Evolutionary conservation across 2,888 invertebrate species (phyloP), one percentile per base, ranked within the genome.

Genomic region (Acanthosepion lycidas): DNA sequence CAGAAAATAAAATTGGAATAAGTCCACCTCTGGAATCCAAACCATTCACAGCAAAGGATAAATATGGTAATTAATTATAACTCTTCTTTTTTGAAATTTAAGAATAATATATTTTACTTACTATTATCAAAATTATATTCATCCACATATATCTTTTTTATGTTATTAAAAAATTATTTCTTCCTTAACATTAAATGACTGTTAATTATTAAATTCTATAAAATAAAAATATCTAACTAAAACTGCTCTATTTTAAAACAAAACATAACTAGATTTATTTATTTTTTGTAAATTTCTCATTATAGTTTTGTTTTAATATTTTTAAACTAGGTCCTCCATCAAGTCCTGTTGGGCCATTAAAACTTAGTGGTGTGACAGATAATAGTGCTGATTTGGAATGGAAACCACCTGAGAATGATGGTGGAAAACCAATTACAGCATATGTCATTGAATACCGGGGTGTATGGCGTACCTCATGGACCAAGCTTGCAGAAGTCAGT

Each of bases 1-100:
- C 99, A 1, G 98, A 98, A 95, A 99, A 99, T 98, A 98, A 98
- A 96, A 98, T 98, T 97, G 99, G 99, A 51, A 95, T 95, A 26
- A 96, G 96, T 94, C 95, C 94, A 42, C 96, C 96, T n/a, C 91
- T 96, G 94, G 96, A 96, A 93, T 95, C 64, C 42, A 96, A 96
- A 95, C 96, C 96, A 94, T 95, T 97, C 42, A 95, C 95, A 8
- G 98, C 99, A 95, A 98, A 98, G 97, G 98, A 98, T 96, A 98
- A 98, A 96, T 98, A 98, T 96, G 98, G 98, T 98, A 97, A 97
- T 97, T 97, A 91, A 94, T 78, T 28, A 59, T 59, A 59, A 59
- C 59, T 23, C 0, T 6, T 64, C 28, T 78, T n/a, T n/a, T 78
- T 78, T 78, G 9, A n/a, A 9, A 3, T n/a, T 15, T 8, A 78